Evolutionary conservation across 1,140 invertebrate species (phyloP).

Genomic region (Coptotermes formosanus): DNA sequence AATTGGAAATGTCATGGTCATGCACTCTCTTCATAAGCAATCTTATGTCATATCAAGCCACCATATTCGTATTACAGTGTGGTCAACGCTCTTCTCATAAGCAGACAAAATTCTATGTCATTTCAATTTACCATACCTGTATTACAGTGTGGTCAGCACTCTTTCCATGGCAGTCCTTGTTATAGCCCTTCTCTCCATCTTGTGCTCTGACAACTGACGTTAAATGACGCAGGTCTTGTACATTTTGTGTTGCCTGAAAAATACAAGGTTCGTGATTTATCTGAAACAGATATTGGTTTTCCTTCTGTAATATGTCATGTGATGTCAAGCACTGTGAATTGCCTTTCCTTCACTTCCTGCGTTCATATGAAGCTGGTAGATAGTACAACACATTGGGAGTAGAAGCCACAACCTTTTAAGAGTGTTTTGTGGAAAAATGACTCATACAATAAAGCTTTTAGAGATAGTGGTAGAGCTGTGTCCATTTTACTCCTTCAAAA

Average conservation of each 20-base stretch:
- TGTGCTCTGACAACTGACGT: conserved; percentile 58
- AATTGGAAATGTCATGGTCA: neutral
- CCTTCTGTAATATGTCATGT: too few species aligned
- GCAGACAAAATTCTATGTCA: conserved; percentile 22
- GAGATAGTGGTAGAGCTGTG: too few species aligned
- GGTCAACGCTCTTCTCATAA: conserved; percentile 80
- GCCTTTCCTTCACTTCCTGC: too few species aligned
- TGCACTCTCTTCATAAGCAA: conserved; percentile 74
- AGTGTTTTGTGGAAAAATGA: too few species aligned
- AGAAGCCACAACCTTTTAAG: too few species aligned
- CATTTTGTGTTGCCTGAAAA: conserved; percentile 56
- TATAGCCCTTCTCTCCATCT: conserved; percentile 69
- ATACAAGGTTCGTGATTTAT: neutral
- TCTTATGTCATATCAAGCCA: neutral
- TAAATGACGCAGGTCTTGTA: conserved; percentile 74
- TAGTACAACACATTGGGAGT: too few species aligned
- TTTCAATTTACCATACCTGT: conserved; percentile 48
- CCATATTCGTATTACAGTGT: conserved; percentile 65
- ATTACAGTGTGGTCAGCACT: conserved; percentile 77
- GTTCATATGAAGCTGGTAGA: too few species aligned
- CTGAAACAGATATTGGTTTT: too few species aligned
- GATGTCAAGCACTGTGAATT: too few species aligned
- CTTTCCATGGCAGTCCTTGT: conserved; percentile 81
- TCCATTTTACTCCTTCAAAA: too few species aligned
- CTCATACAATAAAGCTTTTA: too few species aligned